phyloP scores from a whole-genome alignment of 2,888 invertebrate species.

The Acanthacorydalis orientalis region DNA sequence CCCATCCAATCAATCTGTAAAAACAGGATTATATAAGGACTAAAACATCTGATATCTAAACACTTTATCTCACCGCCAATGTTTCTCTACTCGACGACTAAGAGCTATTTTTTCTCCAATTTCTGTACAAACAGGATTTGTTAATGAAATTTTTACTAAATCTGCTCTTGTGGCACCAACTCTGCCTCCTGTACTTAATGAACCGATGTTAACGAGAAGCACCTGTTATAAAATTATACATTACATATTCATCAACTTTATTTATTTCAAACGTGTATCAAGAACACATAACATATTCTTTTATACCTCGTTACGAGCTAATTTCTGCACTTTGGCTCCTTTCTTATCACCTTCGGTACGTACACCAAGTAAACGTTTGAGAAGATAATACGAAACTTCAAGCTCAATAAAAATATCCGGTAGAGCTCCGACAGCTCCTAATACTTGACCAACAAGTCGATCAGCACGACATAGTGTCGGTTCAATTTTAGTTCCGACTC shows the following conservation, averaged over 20 bases:
- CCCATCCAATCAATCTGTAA: slow-evolving; percentile 94
- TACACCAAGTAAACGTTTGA: slow-evolving; percentile 90
- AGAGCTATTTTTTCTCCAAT: slow-evolving; percentile 98
- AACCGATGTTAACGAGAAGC: slow-evolving; percentile 95
- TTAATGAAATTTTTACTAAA: slow-evolving; percentile 92
- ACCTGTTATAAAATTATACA: slow-evolving; percentile 38
- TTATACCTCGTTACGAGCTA: slow-evolving; percentile 69
- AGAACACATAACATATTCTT: no score
- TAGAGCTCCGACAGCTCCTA: slow-evolving; percentile 86
- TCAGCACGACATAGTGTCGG: slow-evolving; percentile 97
- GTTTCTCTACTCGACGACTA: slow-evolving; percentile 95
- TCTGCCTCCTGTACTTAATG: slow-evolving; percentile 91
- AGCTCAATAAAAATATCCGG: slow-evolving; percentile 96
- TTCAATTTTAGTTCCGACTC: slow-evolving; percentile 97
- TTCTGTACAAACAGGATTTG: slow-evolving; percentile 97
- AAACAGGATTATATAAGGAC: slow-evolving; percentile 9
- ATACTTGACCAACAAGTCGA: slow-evolving; percentile 85
- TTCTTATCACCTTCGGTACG: slow-evolving; percentile 98
- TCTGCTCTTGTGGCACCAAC: slow-evolving; percentile 90
- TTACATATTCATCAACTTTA: no score
- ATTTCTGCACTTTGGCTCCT: slow-evolving; percentile 91
- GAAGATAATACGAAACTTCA: slow-evolving; percentile 88
- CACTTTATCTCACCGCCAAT: slow-evolving; percentile 74
- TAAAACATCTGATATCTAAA: background rate
- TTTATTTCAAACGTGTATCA: no score